Evolutionary conservation across 2,888 invertebrate species (phyloP), one percentile per base, ranked within the genome.

Genomic region (Sinohyriopsis cumingii): DNA sequence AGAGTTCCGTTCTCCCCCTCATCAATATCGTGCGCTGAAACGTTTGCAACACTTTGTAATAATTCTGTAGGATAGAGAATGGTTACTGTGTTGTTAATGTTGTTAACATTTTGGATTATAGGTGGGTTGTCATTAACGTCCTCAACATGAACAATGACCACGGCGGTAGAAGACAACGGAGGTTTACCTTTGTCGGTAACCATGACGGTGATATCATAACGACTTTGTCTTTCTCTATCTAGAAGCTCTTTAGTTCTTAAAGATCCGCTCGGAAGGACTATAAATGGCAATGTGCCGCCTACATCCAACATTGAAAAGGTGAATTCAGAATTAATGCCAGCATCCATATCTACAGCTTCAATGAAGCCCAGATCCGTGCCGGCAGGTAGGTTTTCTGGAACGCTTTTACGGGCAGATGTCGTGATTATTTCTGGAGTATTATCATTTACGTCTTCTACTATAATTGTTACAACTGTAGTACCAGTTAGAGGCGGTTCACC

Each of bases 61-160:
- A 45, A 15, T 45, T 45, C 45, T 45, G 45, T 15, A 15, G 45
- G 45, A 59, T 77, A 77, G 15, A 67, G n/a, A 60, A 77, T 75
- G 28, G 67, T 59, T 12, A 84, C 81, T 18, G 80, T 81, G 55
- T 81, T 70, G 55, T 86, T 84, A n/a, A 76, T 76, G 22, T 77
- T 77, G 65, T 82, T 84, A 18, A 85, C 84, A 67, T 81, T 82
- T 12, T 78, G 69, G 60, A 88, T 81, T 0, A 70, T 66, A 2
- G 88, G 88, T 5, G 77, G 59, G 63, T 84, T 82, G 63, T 85
- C 85, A 59, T 84, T 84, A 12, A 75, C 77, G 62, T 85, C 85
- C n/a, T 70, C 75, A 1, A 85, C 81, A 33, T 66, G 75, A 25
- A 85, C 79, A 1, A 75, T 79, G 4, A 85, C 79, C 59, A 75